phyloP scores from a whole-genome alignment of 2,797 vertebrate genomes.

The Catostomus latipinnis region DNA sequence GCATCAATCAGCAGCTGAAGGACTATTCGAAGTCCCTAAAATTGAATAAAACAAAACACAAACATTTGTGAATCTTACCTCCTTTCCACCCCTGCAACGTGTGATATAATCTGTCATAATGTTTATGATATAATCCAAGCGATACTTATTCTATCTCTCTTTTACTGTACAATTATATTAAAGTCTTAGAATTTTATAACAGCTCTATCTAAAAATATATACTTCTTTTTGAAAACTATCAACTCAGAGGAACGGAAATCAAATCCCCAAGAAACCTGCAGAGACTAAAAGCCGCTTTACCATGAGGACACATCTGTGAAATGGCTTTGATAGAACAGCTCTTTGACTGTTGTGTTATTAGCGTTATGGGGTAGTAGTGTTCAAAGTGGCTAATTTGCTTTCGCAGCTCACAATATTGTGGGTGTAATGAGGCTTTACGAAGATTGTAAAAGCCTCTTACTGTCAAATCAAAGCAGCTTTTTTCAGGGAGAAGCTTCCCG shows the following conservation, averaged over 20 bases:
- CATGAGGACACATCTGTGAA: conserved; percentile 57
- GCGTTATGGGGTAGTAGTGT: conserved; percentile 36
- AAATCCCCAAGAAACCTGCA: conserved; percentile 44
- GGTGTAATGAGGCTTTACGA: conserved; percentile 46
- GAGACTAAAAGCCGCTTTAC: conserved; percentile 66
- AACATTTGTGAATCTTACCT: conserved; percentile 17
- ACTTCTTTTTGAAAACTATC: conserved; percentile 56
- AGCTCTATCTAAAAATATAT: conserved; percentile 65
- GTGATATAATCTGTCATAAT: conserved; percentile 44
- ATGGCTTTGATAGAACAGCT: conserved; percentile 53
- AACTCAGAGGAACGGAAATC: conserved; percentile 51
- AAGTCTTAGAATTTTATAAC: conserved; percentile 59
- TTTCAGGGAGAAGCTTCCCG: conserved; percentile 29
- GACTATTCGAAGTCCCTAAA: conserved; percentile 44
- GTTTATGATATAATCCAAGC: conserved; percentile 35
- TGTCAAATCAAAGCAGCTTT: conserved; percentile 43
- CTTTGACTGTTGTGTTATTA: conserved; percentile 38
- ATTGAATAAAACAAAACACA: conserved; percentile 53
- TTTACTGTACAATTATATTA: conserved; percentile 59
- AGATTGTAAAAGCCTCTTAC: conserved; percentile 53
- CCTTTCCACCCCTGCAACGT: conserved; percentile 8
- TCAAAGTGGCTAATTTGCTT: conserved; percentile 45
- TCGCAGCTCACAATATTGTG: conserved; percentile 38
- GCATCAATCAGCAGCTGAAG: conserved; percentile 55
- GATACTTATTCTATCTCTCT: conserved; percentile 25